These are phyloP conservation scores for Hydrozoanthus gracilis DNA, from an alignment of 92 coral and sea anemone genomes.

Conservation along the genomic window DNA sequence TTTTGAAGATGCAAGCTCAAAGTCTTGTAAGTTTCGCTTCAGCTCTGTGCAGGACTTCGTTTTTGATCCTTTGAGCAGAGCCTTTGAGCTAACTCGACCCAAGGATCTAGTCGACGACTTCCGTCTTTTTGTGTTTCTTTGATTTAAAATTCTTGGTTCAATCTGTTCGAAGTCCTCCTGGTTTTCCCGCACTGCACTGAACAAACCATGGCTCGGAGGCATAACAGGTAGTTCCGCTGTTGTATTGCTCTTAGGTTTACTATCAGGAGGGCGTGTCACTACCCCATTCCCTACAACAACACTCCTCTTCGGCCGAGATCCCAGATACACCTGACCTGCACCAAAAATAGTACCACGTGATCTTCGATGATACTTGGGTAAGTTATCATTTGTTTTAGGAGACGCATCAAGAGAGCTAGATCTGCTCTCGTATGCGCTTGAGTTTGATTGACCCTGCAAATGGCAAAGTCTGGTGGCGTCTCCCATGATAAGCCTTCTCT, in stretches of 20 bases:
- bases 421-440: slow-evolving; percentile 53
- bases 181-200: slow-evolving; percentile 62
- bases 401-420: background rate
- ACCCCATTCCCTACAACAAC: slow-evolving; percentile 45
- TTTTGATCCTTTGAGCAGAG: background rate
- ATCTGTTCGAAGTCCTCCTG: slow-evolving; percentile 58
- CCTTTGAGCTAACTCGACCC: background rate
- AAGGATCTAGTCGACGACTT: slow-evolving; percentile 24
- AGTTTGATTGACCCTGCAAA: slow-evolving; percentile 69
- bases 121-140: background rate
- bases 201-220: slow-evolving; percentile 48
- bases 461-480: slow-evolving; percentile 72
- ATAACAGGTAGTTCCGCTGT: slow-evolving; percentile 16
- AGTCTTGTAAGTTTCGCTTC: slow-evolving; percentile 16
- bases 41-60: slow-evolving; percentile 33
- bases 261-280: slow-evolving; percentile 9
- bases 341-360: slow-evolving; percentile 87
- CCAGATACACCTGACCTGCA: slow-evolving; percentile 82
- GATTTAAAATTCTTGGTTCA: background rate
- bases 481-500: slow-evolving; percentile 75
- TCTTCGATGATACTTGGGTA: slow-evolving; percentile 72
- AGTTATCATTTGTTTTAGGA: slow-evolving; percentile 33
- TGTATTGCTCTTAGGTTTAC: slow-evolving; percentile 30
- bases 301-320: slow-evolving; percentile 52
- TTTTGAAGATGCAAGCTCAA: background rate